Conservation (phyloP, 2,113 vertebrate species). For the Plestiodon gilberti region DNA sequence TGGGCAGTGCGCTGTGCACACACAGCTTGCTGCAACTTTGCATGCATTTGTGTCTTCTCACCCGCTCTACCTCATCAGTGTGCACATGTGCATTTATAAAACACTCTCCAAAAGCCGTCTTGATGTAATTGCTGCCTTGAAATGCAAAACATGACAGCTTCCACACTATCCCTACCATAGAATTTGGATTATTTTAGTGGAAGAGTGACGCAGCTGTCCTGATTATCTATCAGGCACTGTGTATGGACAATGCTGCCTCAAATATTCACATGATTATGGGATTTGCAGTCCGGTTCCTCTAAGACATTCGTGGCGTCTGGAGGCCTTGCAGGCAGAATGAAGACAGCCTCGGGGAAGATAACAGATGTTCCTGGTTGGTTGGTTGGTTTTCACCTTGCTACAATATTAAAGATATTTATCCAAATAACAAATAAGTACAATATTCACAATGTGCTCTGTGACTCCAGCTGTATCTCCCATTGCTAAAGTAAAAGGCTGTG, state of each 20-base stretch:
- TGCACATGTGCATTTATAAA: too few species aligned
- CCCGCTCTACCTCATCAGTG: too few species aligned
- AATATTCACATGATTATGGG: rapidly evolving
- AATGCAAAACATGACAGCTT: too few species aligned
- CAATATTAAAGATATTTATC: neutral
- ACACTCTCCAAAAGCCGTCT: too few species aligned
- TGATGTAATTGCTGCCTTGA: too few species aligned
- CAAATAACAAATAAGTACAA: conserved; percentile 6
- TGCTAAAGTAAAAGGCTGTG: neutral
- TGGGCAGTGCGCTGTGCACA: too few species aligned
- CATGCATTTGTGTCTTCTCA: too few species aligned
- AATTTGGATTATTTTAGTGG: neutral
- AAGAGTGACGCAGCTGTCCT: neutral
- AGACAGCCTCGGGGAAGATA: neutral
- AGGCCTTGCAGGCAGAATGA: neutral
- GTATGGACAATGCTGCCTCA: too few species aligned
- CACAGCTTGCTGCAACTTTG: too few species aligned
- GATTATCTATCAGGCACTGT: neutral
- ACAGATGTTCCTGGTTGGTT: neutral
- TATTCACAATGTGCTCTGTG: neutral
- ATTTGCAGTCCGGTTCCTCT: neutral
- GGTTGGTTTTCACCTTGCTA: neutral
- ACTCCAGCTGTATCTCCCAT: neutral
- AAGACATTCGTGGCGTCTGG: neutral
- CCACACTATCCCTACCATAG: neutral